Conservation (phyloP, 2,888 invertebrate species). For the Resseliella maxima region DNA sequence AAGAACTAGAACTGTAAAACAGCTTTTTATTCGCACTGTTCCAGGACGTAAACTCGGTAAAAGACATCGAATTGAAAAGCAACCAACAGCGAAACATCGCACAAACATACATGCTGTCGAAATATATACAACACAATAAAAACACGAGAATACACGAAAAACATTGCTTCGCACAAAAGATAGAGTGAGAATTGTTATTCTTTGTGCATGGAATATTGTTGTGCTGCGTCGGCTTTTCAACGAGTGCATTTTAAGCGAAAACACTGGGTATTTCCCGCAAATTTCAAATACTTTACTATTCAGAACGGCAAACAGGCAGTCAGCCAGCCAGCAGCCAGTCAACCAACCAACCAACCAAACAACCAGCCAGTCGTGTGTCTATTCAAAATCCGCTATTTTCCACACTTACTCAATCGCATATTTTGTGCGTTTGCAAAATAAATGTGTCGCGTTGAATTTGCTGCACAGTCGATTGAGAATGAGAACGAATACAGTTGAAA, state of each 20-base stretch:
- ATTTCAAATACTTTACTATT: not conserved
- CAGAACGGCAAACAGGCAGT: too few species aligned
- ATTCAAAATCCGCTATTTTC: conserved; percentile 41
- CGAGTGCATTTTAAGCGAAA: conserved; percentile 33
- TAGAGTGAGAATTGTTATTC: conserved; percentile 42
- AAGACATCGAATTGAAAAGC: conserved; percentile 21
- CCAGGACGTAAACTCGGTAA: not conserved
- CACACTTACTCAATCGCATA: conserved; percentile 28
- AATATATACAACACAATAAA: too few species aligned
- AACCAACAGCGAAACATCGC: conserved; percentile 25
- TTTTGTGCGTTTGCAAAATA: conserved; percentile 50
- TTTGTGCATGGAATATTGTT: conserved; percentile 19
- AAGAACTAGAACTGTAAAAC: not conserved
- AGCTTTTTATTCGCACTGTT: not conserved
- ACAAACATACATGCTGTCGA: not conserved
- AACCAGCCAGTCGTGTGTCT: not conserved
- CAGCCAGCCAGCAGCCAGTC: not conserved
- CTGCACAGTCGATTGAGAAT: not conserved
- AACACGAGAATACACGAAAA: not conserved
- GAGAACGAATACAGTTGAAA: not conserved
- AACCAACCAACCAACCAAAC: not conserved
- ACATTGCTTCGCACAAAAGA: not conserved
- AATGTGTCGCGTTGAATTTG: conserved; percentile 31
- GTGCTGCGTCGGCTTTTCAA: conserved; percentile 33
- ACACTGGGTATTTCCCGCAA: conserved; percentile 35